Base-by-base conservation (phyloP, 1,140 invertebrate genomes). In the Zaprionus ghesquierei region DNA sequence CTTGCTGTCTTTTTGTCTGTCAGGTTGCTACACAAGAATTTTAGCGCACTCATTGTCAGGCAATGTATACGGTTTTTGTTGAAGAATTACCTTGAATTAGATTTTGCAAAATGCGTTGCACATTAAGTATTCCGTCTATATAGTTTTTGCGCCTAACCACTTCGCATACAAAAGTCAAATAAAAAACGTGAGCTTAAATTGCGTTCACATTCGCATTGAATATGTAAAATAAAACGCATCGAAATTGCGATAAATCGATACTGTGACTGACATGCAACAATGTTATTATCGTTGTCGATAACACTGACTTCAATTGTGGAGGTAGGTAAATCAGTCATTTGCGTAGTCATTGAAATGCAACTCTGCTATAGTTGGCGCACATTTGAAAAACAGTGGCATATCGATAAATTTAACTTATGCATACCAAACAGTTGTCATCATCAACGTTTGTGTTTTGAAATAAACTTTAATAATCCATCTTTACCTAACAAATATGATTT, bases 81-180 rank as follows among this genome's bases (percentile, higher is more conserved):
- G 54, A 27, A 66, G 49, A 33, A 70, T 79, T 82, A 82, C 80
- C 80, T 82, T 69, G 56, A 80, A 27, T 80, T 69, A 77, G 46
- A 56, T 51, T 33, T 33, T 61, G 63, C 63, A 65, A 75, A 56
- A 60, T 64, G 44, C 72, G 64, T 58, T 59, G 69, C 22, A 69
- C 76, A 63, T 77, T 33, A 44, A 76, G 35, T 73, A 44, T 51
- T 56, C 5, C 46, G 27, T 41, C 23, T 54, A 8, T 60, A 20
- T 27, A 27, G 35, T 53, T 60, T n/a, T 60, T 68, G 29, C 27
- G 63, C 55, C 29, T 31, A 59, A 29, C 27, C 49, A 72, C 63
- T 68, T 33, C 64, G 35, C 51, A 66, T 46, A 66, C 46, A 72
- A 33, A 3, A 68, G 9, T 44, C 56, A 66, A 68, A 60, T 64